Evolutionary conservation across 2,113 vertebrate genomes (phyloP), one percentile per base, ranked within the genome.

Genomic region (Mystacornis crossleyi): DNA sequence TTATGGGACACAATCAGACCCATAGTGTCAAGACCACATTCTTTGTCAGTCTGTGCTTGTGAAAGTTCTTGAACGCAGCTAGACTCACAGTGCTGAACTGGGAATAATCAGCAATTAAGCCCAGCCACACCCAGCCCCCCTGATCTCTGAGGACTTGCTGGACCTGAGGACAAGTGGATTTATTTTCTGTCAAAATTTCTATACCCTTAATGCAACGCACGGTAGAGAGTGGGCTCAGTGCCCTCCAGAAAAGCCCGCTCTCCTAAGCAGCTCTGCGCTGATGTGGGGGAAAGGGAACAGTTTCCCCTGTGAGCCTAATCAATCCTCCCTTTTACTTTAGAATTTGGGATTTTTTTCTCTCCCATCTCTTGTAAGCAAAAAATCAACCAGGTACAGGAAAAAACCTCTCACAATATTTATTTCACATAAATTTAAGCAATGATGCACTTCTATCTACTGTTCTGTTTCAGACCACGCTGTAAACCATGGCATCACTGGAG

Each of bases 291-390:
- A 43, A 86, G 38, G 18, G 10, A 48, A 66, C 9, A 67, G 29
- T 20, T 81, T 61, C 36, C 31, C 0, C 0, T 1, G 1, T 61
- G 13, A 66, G 8, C 38, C n/a, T 54, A 17, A 66, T 25, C 12
- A 25, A 26, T 18, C 60, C 62, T 72, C 34, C n/a, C 50, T 81
- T 34, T n/a, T 11, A 33, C 9, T 64, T 57, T 3, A 69, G 34
- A 78, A 82, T 73, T 53, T 34, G 12, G 23, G 17, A 20, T 45
- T 29, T 23, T 51, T 55, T 75, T 51, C 33, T 77, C 25, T 60
- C n/a, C 24, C 28, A 38, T 11, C 31, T 74, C 42, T 54, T 74
- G 16, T 26, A 69, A 40, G 18, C 8, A 47, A 78, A 67, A 67
- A 79, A 14, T 4, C 11, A 58, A 33, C 34, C 18, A 55, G 20